phyloP scores from a whole-genome alignment of 1,140 invertebrate genomes.

The Scaptomyza pallida region DNA sequence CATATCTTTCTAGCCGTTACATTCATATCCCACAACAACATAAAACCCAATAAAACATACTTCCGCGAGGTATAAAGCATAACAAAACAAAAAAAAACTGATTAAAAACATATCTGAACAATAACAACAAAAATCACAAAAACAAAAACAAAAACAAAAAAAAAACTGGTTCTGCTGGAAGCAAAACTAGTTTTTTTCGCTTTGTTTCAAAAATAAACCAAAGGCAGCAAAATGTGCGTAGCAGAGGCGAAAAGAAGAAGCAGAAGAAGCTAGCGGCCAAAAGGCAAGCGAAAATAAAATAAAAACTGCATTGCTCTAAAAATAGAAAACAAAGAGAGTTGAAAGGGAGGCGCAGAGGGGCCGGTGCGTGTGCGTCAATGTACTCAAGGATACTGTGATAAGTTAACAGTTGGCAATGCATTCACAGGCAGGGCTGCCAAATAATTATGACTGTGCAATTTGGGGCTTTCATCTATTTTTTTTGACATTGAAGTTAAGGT shows the following conservation, averaged over 20 bases:
- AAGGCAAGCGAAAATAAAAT: slow-evolving; percentile 1
- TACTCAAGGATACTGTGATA: slow-evolving; percentile 31
- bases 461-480: slow-evolving; percentile 33
- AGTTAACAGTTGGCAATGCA: neutral
- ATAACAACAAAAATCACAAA: too few relatives aligned
- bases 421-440: neutral
- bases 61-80: neutral
- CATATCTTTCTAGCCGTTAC: too few relatives aligned
- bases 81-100: slow-evolving; percentile 35
- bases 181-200: slow-evolving; percentile 52
- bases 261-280: slow-evolving; percentile 2
- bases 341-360: neutral
- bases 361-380: neutral
- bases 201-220: slow-evolving; percentile 40
- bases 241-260: neutral
- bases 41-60: too few relatives aligned
- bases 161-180: slow-evolving; percentile 60
- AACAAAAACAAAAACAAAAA: slow-evolving; percentile 21
- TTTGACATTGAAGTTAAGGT: slow-evolving; percentile 71
- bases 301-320: slow-evolving; percentile 20
- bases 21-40: neutral
- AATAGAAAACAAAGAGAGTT: slow-evolving; percentile 22
- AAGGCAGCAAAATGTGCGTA: slow-evolving; percentile 32
- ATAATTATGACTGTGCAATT: slow-evolving; percentile 20
- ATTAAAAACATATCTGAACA: slow-evolving; percentile 43